Evolutionary conservation across 2,888 invertebrate species (phyloP).

Genomic region (Campopleginae sp.): DNA sequence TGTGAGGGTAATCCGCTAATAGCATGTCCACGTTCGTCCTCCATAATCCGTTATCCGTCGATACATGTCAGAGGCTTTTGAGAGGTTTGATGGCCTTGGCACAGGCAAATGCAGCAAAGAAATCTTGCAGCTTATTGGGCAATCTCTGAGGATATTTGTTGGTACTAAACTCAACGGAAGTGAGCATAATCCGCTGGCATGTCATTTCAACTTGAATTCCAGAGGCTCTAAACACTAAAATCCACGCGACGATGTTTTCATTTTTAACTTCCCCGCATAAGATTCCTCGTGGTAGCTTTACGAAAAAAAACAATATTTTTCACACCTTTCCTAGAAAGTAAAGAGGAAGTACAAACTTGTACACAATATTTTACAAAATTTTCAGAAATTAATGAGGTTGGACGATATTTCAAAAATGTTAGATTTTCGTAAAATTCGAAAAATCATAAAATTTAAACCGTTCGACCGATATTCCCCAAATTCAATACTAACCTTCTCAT

Average conservation of each 20-base stretch:
- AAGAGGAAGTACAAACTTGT: no score
- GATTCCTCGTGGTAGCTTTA: no score
- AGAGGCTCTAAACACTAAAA: background rate
- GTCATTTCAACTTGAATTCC: background rate
- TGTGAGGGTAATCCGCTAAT: slow-evolving; percentile 79
- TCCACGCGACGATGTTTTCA: background rate
- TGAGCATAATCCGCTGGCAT: background rate
- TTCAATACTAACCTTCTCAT: no score
- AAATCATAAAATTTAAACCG: no score
- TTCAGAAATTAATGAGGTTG: no score
- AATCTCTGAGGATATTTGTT: slow-evolving; percentile 23
- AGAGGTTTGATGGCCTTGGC: slow-evolving; percentile 40
- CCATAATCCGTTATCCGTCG: slow-evolving; percentile 64
- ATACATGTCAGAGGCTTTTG: slow-evolving; percentile 61
- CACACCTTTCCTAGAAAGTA: no score
- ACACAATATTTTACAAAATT: no score
- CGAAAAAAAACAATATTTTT: no score
- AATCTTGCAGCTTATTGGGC: slow-evolving; percentile 22
- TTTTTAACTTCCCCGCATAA: no score
- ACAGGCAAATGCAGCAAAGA: slow-evolving; percentile 17
- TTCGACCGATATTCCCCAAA: no score
- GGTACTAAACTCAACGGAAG: background rate
- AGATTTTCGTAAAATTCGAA: no score
- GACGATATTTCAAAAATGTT: no score
- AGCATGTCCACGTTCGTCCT: slow-evolving; percentile 74